These are phyloP conservation scores for Rhagium mordax DNA, from an alignment of 2,888 invertebrate genomes.

Conservation along the genomic window DNA sequence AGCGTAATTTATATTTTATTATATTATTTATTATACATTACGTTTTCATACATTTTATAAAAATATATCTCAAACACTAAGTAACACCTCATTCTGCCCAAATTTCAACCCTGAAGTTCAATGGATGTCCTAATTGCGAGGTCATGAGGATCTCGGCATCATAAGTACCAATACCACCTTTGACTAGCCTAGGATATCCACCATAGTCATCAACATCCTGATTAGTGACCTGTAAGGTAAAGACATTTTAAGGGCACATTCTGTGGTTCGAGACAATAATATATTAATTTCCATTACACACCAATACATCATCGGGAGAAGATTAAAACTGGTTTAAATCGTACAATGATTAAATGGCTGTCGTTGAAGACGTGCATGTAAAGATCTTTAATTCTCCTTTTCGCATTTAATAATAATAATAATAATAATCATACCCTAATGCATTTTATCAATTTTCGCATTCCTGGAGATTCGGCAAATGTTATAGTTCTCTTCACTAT, in stretches of 20 bases:
- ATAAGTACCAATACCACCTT: constrained; percentile 21
- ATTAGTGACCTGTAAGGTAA: constrained; percentile 16
- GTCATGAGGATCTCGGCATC: neutral
- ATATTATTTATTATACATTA: too few relatives aligned
- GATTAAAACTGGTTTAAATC: too few relatives aligned
- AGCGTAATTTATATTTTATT: too few relatives aligned
- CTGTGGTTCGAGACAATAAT: too few relatives aligned
- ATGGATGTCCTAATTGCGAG: constrained; percentile 3
- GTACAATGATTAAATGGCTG: too few relatives aligned
- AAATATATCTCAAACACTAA: neutral
- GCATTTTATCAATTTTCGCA: neutral
- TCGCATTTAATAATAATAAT: too few relatives aligned
- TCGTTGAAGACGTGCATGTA: too few relatives aligned
- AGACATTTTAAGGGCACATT: too few relatives aligned
- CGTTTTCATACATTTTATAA: neutral
- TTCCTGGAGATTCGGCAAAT: neutral
- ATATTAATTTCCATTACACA: too few relatives aligned
- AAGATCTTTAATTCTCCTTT: too few relatives aligned
- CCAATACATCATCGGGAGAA: too few relatives aligned
- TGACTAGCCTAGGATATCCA: constrained; percentile 11
- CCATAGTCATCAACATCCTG: neutral
- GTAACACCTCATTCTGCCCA: constrained; percentile 3
- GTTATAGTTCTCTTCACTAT: neutral
- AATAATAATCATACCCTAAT: neutral
- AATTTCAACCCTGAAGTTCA: constrained; percentile 26